Evolutionary conservation across 2,888 invertebrate genomes (phyloP), one percentile per base, ranked within the genome.

Genomic region (Apoderus coryli): DNA sequence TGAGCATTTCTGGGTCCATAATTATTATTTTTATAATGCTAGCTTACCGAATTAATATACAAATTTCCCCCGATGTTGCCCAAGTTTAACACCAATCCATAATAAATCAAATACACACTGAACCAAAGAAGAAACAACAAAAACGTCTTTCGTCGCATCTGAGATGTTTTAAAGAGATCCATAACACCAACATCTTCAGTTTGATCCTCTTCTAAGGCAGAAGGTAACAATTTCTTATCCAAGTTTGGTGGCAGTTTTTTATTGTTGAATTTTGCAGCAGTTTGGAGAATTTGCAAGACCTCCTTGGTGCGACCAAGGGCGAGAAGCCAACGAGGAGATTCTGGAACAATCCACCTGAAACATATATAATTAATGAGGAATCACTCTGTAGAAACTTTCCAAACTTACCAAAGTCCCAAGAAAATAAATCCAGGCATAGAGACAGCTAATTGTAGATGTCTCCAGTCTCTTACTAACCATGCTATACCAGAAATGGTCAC

Each of bases 341-440:
- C 80, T n/a, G 80, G 79, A 32, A 80, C 57, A 16, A 79, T 60
- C 57, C 74, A 76, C 73, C 80, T 80, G 50, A n/a, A n/a, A n/a
- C n/a, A n/a, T n/a, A n/a, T n/a, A n/a, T n/a, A n/a, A n/a, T n/a
- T n/a, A n/a, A n/a, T n/a, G n/a, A n/a, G n/a, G n/a, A n/a, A n/a
- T n/a, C n/a, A n/a, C n/a, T n/a, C n/a, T n/a, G n/a, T n/a, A n/a
- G n/a, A n/a, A n/a, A 26, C 6, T n/a, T n/a, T n/a, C n/a, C n/a
- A n/a, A 35, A 54, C 62, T 67, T 59, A 77, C 75, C 76, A 79
- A 42, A 77, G 57, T 35, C 64, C 57, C 31, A 77, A 61, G 10
- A 80, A 65, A 25, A 77, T 54, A 30, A 76, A 65, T 37, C 79
- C 77, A 4, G 82, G 81, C 14, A 80, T 48, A 0, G 78, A 78